Base-by-base conservation (phyloP, 2,113 vertebrate species). In the Ammodytes marinus region DNA sequence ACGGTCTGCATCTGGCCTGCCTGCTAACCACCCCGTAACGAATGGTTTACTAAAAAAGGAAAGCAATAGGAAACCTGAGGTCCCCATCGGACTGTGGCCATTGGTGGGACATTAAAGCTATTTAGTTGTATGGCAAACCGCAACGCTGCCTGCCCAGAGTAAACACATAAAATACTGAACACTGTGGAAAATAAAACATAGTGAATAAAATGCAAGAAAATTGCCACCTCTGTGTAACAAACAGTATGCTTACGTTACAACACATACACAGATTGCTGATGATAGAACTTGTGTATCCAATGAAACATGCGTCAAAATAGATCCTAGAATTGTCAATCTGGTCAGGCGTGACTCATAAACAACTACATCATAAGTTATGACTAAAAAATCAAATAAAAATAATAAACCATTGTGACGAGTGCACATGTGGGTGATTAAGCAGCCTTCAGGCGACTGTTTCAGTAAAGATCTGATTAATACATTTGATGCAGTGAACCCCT, bases 21-120 rank as follows among this genome's bases (percentile, higher is more conserved):
- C 27, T 27, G 27, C 27, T 27, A 27, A 27, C 27, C 27, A 27
- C 27, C 27, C 27, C 27, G 27, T 27, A 27, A 27, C 27, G 27
- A 27, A 27, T 27, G 79, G 87, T 88, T 94, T 92, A 92, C 90
- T 92, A 87, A 86, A 94, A 89, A 93, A 91, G 88, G 92, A 93
- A 81, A 90, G 72, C 77, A 79, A 65, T 64, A 74, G 67, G 82
- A 90, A 90, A 82, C 66, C 76, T 52, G 59, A 76, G 63, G 86
- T 84, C 69, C 64, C 71, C 86, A 85, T 82, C 81, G 84, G 72
- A 70, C 66, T 82, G 68, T 68, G 5, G 60, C 61, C 63, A 82
- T 73, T 70, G 76, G 63, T 59, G 82, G 55, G 66, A 74, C 80
- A 69, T 5, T 68, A 45, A 68, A 75, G 63, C 46, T 61, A 80